A percentile compares a stretch with the other conserved stretches of the same genome.
phyloP scores from a whole-genome alignment of 2,797 vertebrate genomes.

The Pantherophis vulpinus region DNA sequence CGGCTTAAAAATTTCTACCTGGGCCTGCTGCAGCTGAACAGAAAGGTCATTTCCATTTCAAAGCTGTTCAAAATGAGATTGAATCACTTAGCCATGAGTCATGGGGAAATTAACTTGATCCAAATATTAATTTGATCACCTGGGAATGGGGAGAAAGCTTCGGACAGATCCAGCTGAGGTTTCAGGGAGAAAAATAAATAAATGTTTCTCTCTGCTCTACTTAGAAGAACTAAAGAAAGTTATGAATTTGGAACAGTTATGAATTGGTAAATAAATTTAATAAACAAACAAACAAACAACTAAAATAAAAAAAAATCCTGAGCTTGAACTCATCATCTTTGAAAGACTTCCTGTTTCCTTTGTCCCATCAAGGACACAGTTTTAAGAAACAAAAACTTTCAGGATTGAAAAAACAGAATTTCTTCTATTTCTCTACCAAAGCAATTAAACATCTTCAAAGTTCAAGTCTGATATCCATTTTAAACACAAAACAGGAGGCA shows the following conservation, averaged over 20 bases:
- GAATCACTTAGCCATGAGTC: conserved; percentile 61
- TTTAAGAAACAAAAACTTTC: not conserved
- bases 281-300: not conserved
- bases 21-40: conserved; percentile 57
- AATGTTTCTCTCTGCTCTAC: not conserved
- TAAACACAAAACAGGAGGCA: not conserved
- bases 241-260: not conserved
- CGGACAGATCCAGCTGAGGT: not conserved
- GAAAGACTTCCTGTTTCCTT: not conserved
- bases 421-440: not conserved
- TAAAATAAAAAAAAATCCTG: not conserved
- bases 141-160: conserved; percentile 21
- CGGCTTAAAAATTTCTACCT: conserved; percentile 52
- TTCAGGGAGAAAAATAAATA: not conserved
- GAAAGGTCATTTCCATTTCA: conserved; percentile 60
- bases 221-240: not conserved
- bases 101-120: conserved; percentile 59
- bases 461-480: not conserved
- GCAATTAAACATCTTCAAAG: not conserved
- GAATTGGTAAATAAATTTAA: not conserved
- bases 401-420: not conserved
- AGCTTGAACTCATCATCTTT: not conserved
- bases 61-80: conserved; percentile 44
- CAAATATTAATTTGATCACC: conserved; percentile 51
- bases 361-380: not conserved